Conservation (phyloP, 2,888 invertebrate species). For the Lottia gigantea region DNA sequence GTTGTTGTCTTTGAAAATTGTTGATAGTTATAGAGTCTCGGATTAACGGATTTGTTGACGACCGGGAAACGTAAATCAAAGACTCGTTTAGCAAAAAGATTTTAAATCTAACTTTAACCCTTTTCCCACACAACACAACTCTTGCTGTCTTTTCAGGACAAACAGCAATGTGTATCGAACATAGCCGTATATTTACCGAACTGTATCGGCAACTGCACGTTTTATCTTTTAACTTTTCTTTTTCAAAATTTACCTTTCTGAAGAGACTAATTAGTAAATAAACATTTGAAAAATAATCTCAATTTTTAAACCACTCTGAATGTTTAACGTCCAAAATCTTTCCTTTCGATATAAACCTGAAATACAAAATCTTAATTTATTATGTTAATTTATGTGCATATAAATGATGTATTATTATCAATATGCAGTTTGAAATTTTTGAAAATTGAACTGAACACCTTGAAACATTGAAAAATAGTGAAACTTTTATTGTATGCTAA, state of each 20-base stretch:
- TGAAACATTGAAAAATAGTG: too few species aligned
- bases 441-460: too few species aligned
- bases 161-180: neutral
- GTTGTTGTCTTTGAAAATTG: neutral
- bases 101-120: slow-evolving; percentile 5
- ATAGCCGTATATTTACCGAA: neutral
- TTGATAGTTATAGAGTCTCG: neutral
- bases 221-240: neutral
- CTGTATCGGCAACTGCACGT: neutral
- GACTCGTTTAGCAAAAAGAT: neutral
- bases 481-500: too few species aligned
- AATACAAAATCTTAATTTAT: too few species aligned
- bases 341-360: too few species aligned
- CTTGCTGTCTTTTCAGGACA: neutral
- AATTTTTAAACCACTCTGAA: too few species aligned
- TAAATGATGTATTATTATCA: too few species aligned
- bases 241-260: neutral
- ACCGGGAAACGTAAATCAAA: neutral
- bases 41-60: neutral
- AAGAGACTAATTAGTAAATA: slow-evolving; percentile 4
- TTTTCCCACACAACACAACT: neutral
- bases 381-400: too few species aligned
- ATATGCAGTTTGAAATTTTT: too few species aligned
- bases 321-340: too few species aligned
- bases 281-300: neutral